Evolutionary conservation across 2,113 vertebrate genomes (phyloP).

Genomic region (Pseudopipra pipra): DNA sequence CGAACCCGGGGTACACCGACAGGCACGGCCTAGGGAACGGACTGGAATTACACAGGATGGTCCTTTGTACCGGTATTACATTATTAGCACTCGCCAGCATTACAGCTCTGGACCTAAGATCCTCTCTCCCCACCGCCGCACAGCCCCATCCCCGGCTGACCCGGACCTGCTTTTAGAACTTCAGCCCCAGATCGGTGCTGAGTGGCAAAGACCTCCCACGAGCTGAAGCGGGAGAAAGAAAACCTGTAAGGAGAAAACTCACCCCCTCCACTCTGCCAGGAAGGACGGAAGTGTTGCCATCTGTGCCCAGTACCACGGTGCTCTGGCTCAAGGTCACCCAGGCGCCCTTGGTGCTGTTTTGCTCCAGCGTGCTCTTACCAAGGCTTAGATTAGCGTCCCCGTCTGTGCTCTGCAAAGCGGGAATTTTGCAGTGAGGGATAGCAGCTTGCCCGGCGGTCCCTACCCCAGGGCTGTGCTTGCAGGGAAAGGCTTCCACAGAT

Average conservation of each 20-base stretch:
- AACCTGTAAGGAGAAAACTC: constrained; percentile 61
- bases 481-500: constrained; percentile 66
- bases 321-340: constrained; percentile 94
- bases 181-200: not conserved
- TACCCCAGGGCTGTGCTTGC: constrained; percentile 25
- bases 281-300: constrained; percentile 91
- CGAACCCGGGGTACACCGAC: rapidly evolving
- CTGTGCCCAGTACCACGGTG: constrained; percentile 91
- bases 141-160: not conserved
- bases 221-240: not conserved
- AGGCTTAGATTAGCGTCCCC: constrained; percentile 67
- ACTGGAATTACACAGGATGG: rapidly evolving
- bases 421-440: constrained; percentile 77
- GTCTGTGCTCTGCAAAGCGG: constrained; percentile 74
- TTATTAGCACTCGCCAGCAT: rapidly evolving
- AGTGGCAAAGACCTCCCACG: not conserved
- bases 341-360: constrained; percentile 82
- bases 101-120: rapidly evolving
- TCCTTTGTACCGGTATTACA: rapidly evolving
- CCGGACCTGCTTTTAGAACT: not conserved
- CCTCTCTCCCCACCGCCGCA: too few relatives aligned
- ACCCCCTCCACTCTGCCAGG: constrained; percentile 83
- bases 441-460: constrained; percentile 44
- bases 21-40: not conserved
- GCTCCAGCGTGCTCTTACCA: constrained; percentile 82